Evolutionary conservation across 2,113 vertebrate genomes (phyloP).

Genomic region (Ictalurus furcatus): DNA sequence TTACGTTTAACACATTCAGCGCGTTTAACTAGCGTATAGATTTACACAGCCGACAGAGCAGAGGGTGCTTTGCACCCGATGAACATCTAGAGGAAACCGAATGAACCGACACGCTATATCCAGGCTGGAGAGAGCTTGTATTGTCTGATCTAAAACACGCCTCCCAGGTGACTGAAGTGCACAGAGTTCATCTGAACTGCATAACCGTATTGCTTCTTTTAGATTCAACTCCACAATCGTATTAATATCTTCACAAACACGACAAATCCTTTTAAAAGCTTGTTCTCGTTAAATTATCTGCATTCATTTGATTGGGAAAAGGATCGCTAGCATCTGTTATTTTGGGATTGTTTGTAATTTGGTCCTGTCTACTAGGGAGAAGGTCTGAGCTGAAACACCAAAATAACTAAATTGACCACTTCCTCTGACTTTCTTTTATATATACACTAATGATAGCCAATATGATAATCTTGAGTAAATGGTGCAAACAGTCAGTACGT

Average conservation of each 20-base stretch:
- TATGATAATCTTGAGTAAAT: background rate
- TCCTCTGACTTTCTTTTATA: background rate
- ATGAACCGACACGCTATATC: background rate
- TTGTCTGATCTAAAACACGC: conserved; percentile 2
- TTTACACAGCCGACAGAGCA: conserved; percentile 10
- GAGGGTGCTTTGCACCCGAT: background rate
- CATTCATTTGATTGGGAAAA: background rate
- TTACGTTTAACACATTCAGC: background rate
- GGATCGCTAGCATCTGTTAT: background rate
- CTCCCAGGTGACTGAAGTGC: background rate
- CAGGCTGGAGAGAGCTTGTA: conserved; percentile 11
- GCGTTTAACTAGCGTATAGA: conserved; percentile 15
- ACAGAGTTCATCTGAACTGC: background rate
- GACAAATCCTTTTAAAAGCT: background rate
- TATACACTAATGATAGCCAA: background rate
- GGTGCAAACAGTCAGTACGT: background rate
- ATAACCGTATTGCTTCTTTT: background rate
- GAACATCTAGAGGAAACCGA: background rate
- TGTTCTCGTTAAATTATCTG: too few relatives aligned
- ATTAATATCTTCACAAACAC: background rate
- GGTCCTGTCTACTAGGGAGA: background rate
- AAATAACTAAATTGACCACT: background rate
- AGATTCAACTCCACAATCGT: background rate
- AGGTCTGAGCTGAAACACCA: background rate
- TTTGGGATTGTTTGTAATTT: background rate